Evolutionary conservation across 2,797 vertebrate species (phyloP).

Genomic region (Todus mexicanus): DNA sequence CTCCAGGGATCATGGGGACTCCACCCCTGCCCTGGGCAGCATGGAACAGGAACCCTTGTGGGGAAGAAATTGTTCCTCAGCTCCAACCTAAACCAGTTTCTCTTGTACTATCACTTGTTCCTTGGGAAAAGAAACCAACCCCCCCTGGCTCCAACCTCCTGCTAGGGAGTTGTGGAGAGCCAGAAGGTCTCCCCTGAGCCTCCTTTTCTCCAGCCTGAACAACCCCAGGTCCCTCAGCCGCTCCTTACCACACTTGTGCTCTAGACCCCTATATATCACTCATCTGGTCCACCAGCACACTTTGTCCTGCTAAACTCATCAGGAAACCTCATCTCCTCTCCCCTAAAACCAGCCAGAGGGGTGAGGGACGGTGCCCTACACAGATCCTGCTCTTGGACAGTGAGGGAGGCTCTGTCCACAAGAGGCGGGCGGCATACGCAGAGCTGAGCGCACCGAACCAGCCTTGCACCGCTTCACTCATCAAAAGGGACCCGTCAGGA

Average conservation of each 20-base stretch:
- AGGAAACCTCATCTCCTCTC: background rate
- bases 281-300: fast-evolving
- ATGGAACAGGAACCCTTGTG: no score
- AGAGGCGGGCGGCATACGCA: fast-evolving
- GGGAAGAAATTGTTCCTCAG: no score
- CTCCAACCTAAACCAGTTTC: no score
- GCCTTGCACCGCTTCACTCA: background rate
- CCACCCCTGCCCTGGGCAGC: no score
- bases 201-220: background rate
- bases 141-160: no score
- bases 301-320: background rate
- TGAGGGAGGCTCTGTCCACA: fast-evolving
- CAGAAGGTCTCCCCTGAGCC: no score
- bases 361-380: fast-evolving
- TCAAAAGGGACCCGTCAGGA: background rate
- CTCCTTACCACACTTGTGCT: background rate
- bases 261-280: background rate
- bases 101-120: no score
- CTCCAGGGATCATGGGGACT: background rate
- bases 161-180: no score
- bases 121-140: no score
- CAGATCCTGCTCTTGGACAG: background rate
- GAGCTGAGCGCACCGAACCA: fast-evolving
- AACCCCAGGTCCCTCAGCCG: background rate
- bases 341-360: background rate